phyloP scores from a whole-genome alignment of 2,113 vertebrate genomes.

The Stigmatopora argus region DNA sequence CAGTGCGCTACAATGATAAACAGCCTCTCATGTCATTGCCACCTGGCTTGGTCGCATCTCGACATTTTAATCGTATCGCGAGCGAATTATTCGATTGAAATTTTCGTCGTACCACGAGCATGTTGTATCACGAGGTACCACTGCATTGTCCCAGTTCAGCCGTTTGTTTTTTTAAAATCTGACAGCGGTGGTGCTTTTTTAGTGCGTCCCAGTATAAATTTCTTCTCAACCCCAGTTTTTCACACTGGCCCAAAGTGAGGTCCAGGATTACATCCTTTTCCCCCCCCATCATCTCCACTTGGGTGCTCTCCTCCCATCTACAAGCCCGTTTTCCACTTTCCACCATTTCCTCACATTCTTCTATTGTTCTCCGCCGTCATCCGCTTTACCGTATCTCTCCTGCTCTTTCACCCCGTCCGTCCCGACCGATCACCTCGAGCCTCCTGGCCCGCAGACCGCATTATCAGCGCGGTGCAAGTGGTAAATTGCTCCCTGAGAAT shows the following conservation, averaged over 20 bases:
- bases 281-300: slow-evolving; percentile 16
- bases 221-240: slow-evolving; percentile 36
- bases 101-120: too few species aligned
- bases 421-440: slow-evolving; percentile 46
- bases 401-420: slow-evolving; percentile 34
- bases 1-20: too few species aligned
- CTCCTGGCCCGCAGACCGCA: slow-evolving; percentile 43
- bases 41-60: too few species aligned
- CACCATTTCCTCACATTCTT: slow-evolving; percentile 17
- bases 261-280: slow-evolving; percentile 17
- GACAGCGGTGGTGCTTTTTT: too few species aligned
- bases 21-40: too few species aligned
- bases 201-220: slow-evolving; percentile 13
- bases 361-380: slow-evolving; percentile 3
- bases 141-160: too few species aligned
- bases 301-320: slow-evolving; percentile 19
- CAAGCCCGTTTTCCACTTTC: slow-evolving; percentile 13
- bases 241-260: slow-evolving; percentile 29
- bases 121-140: too few species aligned
- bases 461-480: slow-evolving; percentile 56
- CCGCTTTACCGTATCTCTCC: slow-evolving; percentile 14
- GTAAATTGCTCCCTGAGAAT: slow-evolving; percentile 64
- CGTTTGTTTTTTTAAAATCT: too few species aligned
- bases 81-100: too few species aligned
- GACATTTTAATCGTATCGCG: too few species aligned